These are phyloP conservation scores for Pheosia gnoma DNA, from an alignment of 2,888 invertebrate genomes.

Conservation along the genomic window DNA sequence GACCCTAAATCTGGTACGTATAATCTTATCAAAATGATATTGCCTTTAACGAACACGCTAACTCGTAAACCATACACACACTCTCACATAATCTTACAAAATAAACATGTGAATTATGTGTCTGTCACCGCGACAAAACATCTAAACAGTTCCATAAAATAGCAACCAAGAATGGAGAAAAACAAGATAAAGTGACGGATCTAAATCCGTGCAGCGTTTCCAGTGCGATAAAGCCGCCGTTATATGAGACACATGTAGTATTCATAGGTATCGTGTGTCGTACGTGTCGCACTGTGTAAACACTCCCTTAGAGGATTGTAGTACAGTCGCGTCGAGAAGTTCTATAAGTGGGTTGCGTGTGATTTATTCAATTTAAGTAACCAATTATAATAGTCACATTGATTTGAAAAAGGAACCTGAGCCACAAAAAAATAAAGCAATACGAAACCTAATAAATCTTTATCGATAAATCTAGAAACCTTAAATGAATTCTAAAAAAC, in stretches of 20 bases:
- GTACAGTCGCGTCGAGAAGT: neutral
- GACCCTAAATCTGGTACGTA: too few relatives aligned
- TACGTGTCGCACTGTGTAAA: conserved; percentile 34
- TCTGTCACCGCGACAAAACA: neutral
- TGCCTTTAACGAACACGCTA: too few relatives aligned
- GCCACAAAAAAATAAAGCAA: too few relatives aligned
- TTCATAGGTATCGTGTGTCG: conserved; percentile 25
- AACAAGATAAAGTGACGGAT: conserved; percentile 26
- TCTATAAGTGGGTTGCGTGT: too few relatives aligned
- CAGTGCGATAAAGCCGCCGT: conserved; percentile 35
- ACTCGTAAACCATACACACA: conserved; percentile 2
- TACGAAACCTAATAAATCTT: too few relatives aligned
- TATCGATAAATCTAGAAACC: too few relatives aligned
- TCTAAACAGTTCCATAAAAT: conserved; percentile 10
- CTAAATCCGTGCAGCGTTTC: conserved; percentile 25
- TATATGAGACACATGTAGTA: conserved; percentile 32
- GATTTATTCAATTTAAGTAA: too few relatives aligned
- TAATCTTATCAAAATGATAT: too few relatives aligned
- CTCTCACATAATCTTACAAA: conserved; percentile 20
- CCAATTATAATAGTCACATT: too few relatives aligned
- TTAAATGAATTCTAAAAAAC: too few relatives aligned
- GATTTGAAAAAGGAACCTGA: too few relatives aligned
- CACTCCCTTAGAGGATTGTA: conserved; percentile 24
- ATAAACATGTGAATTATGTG: conserved; percentile 17
- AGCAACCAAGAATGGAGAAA: conserved; percentile 10